Conservation (phyloP, 2,797 vertebrate genomes). For the Peromyscus nudipes region DNA sequence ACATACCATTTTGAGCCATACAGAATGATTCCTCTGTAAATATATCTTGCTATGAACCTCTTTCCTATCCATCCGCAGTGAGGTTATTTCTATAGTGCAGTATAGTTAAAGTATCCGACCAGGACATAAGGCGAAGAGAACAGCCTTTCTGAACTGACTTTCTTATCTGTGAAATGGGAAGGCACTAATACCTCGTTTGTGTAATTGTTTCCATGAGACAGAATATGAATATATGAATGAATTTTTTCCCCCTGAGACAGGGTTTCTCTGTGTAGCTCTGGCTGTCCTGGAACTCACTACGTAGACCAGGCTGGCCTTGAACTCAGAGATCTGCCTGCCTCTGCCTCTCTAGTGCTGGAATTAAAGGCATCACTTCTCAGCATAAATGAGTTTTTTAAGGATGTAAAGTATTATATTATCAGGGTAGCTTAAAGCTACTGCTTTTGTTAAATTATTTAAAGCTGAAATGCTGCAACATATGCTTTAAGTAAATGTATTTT, state of each 20-base stretch:
- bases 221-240: not conserved
- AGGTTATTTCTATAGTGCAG: not conserved
- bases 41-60: constrained; percentile 14
- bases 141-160: not conserved
- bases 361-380: not conserved
- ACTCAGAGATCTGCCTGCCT: not conserved
- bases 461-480: not conserved
- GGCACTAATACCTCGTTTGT: not conserved
- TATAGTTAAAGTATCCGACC: not conserved
- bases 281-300: not conserved
- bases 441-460: constrained; percentile 43
- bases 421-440: constrained; percentile 4
- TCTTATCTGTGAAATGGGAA: constrained; percentile 4
- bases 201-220: not conserved
- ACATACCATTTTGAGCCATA: not conserved
- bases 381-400: not conserved
- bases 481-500: not conserved
- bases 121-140: not conserved
- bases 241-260: not conserved
- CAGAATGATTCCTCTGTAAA: not conserved
- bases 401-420: not conserved
- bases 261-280: not conserved
- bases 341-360: not conserved
- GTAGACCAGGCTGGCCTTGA: not conserved
- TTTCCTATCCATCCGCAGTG: not conserved